phyloP scores from a whole-genome alignment of 2,888 invertebrate species.

The Meteorus colon region DNA sequence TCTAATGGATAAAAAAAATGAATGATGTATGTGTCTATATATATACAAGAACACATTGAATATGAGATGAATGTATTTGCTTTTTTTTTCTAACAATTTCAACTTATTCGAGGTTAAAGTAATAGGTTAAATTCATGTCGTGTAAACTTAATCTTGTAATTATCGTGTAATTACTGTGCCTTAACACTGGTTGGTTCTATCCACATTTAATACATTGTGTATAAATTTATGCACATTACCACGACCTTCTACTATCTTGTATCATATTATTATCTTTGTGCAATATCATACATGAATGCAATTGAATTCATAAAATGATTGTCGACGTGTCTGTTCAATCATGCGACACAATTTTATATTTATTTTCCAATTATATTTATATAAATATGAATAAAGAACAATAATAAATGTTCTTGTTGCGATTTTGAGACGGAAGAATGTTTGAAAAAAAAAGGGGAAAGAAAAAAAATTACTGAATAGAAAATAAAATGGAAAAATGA shows the following conservation, averaged over 20 bases:
- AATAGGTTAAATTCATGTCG: slow-evolving; percentile 8
- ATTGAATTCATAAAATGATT: slow-evolving; percentile 26
- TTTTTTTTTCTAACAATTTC: background rate
- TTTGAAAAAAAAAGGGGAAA: background rate
- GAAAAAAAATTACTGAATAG: background rate
- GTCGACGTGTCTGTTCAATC: slow-evolving; percentile 1
- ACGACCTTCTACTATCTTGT: slow-evolving; percentile 21
- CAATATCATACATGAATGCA: background rate
- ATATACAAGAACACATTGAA: background rate
- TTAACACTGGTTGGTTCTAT: background rate
- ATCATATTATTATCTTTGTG: slow-evolving; percentile 29
- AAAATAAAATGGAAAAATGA: background rate
- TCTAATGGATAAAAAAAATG: background rate
- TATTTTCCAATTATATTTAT: background rate
- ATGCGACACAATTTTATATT: slow-evolving; percentile 14
- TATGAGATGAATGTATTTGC: background rate
- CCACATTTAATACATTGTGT: no score
- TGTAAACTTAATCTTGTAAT: slow-evolving; percentile 26
- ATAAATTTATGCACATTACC: background rate
- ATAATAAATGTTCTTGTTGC: no score
- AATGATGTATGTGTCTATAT: background rate
- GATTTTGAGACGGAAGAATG: no score
- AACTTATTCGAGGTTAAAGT: slow-evolving; percentile 26
- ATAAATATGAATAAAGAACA: background rate
- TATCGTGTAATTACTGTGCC: slow-evolving; percentile 11